These are phyloP conservation scores for cat (Felis catus) DNA, from an alignment of 2,113 vertebrate species.

Conservation along the genomic window F.catus_Fca126_mat1.0 CM031420.1:96520001-96520500, in stretches of 20 bases:
- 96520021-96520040: background rate
- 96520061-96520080: slow-evolving; percentile 22
- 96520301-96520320: background rate
- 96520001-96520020: background rate
- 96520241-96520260: background rate
- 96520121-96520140: slow-evolving; percentile 52
- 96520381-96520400: slow-evolving; percentile 66
- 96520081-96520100: slow-evolving; percentile 44
- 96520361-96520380: slow-evolving; percentile 51
- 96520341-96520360: slow-evolving; percentile 54
- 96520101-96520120: slow-evolving; percentile 60
- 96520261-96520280: background rate
- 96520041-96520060: slow-evolving; percentile 2
- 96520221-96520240: background rate
- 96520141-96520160: slow-evolving; percentile 65
- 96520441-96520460: slow-evolving; percentile 76
- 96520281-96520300: background rate
- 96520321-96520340: background rate
- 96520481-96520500: slow-evolving; percentile 70
- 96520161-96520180: slow-evolving; percentile 49
- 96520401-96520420: slow-evolving; percentile 65
- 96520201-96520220: slow-evolving; percentile 5
- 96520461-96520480: slow-evolving; percentile 79
- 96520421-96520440: slow-evolving; percentile 67
- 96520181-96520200: background rate